Evolutionary conservation across 2,888 invertebrate species (phyloP).

Genomic region (Sphaeridia pumilis): DNA sequence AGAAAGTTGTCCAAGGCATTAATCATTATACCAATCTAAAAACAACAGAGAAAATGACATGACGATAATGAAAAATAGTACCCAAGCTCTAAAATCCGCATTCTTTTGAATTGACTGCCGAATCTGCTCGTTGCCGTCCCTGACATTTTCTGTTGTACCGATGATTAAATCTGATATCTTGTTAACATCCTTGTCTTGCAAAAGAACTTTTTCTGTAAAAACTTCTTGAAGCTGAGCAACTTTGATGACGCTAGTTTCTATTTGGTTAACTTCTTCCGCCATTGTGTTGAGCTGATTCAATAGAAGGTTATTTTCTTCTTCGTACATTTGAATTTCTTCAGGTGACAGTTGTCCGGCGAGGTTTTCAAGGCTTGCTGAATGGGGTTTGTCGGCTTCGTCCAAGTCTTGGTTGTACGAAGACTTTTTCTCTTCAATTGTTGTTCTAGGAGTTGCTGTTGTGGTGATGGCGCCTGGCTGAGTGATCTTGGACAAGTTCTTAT

Average conservation of each 20-base stretch:
- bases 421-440: not conserved
- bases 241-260: constrained; percentile 84
- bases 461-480: not conserved
- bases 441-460: not conserved
- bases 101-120: constrained; percentile 93
- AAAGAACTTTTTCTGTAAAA: constrained; percentile 86
- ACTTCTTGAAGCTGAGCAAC: constrained; percentile 91
- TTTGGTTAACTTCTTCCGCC: constrained; percentile 80
- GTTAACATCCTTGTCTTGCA: constrained; percentile 89
- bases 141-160: constrained; percentile 87
- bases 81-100: constrained; percentile 76
- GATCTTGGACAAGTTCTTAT: constrained; percentile 63
- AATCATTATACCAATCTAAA: constrained; percentile 97
- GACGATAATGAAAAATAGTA: constrained; percentile 87
- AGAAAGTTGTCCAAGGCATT: too few relatives aligned
- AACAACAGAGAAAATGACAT: constrained; percentile 92
- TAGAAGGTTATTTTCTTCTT: constrained; percentile 77
- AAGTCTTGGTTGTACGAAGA: not conserved
- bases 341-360: constrained; percentile 62
- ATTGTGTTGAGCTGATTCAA: constrained; percentile 76
- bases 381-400: not conserved
- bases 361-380: constrained; percentile 42
- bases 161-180: constrained; percentile 77
- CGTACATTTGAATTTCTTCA: constrained; percentile 86
- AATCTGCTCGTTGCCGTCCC: constrained; percentile 93